Base-by-base conservation (phyloP, 1,140 invertebrate species). In the Drosophila kohkoa region DNA sequence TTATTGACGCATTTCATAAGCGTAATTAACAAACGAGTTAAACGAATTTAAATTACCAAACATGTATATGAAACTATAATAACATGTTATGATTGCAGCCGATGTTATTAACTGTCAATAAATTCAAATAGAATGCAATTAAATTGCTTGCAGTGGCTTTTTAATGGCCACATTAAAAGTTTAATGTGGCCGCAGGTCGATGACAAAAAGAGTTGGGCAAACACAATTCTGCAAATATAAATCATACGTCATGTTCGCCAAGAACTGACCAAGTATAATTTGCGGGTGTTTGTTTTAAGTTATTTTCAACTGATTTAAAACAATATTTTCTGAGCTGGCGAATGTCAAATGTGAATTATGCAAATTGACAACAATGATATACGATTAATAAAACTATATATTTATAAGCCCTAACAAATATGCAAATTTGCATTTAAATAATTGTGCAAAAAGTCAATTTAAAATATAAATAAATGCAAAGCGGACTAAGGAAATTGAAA, bases 361-460 rank as follows among this genome's bases (percentile, higher is more conserved):
- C 15, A 45, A 63, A 70, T 75, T 75, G 41, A 70, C 41, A 48
- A 70, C 55, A 52, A 73, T 49, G 25, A 45, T 43, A 57, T 46
- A 67, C 43, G 52, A 54, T 32, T 52, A 30, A 43, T 41, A 16
- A 2, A 41, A 41, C 60, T 69, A 60, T 60, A 6, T 65, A 49
- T 51, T 45, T 15, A 55, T 45, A 55, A 30, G 8, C 13, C 45
- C 32, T 20, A 55, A 30, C 57, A 75, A 75, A 75, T 55, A 72
- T 60, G 73, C 20, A 77, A 85, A 83, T 80, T n/a, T 13, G 28
- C 51, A 54, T 74, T 66, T 69, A 59, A 63, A 85, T 63, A 69
- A 73, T 76, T 59, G 57, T 32, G 68, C 52, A 71, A 71, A 81
- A 78, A 85, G 74, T 67, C 81, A 83, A 77, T 80, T 83, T 67